Evolutionary conservation across 2,797 vertebrate species (phyloP).

Genomic region (Syncerus caffer): DNA sequence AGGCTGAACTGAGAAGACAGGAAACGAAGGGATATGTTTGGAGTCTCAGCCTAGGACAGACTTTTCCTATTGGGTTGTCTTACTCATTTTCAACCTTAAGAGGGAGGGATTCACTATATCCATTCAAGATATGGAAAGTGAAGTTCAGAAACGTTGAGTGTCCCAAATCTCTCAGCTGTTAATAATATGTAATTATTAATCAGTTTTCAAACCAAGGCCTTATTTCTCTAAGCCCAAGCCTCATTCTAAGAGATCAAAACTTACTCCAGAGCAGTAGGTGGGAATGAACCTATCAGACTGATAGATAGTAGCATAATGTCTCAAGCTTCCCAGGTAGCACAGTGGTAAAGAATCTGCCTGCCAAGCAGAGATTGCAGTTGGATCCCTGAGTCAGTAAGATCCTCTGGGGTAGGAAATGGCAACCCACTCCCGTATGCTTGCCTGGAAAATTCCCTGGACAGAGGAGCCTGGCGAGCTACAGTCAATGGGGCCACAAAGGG

Average conservation of each 20-base stretch:
- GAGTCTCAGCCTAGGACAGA: neutral
- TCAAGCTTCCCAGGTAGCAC: neutral
- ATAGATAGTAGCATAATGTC: neutral
- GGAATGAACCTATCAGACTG: neutral
- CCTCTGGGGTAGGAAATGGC: neutral
- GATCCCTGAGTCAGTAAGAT: neutral
- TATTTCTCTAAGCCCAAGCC: neutral
- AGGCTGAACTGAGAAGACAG: neutral
- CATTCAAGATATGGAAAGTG: neutral
- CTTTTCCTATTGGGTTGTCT: neutral
- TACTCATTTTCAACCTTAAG: neutral
- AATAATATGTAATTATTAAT: neutral
- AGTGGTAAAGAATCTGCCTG: neutral
- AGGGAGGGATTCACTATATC: neutral
- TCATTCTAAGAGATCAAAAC: neutral
- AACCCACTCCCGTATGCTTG: neutral
- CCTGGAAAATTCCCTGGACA: neutral
- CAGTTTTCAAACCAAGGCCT: neutral
- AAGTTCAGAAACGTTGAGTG: neutral
- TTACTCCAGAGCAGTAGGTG: neutral
- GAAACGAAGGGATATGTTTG: neutral
- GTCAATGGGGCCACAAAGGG: neutral
- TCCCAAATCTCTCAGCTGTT: neutral
- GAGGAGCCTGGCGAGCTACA: neutral
- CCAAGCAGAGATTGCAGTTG: neutral